A percentile compares a stretch with the other conserved stretches of the same genome.
These are phyloP conservation scores for Delichon dasypus DNA, from an alignment of 2,797 vertebrate genomes.

Conservation along the genomic window DNA sequence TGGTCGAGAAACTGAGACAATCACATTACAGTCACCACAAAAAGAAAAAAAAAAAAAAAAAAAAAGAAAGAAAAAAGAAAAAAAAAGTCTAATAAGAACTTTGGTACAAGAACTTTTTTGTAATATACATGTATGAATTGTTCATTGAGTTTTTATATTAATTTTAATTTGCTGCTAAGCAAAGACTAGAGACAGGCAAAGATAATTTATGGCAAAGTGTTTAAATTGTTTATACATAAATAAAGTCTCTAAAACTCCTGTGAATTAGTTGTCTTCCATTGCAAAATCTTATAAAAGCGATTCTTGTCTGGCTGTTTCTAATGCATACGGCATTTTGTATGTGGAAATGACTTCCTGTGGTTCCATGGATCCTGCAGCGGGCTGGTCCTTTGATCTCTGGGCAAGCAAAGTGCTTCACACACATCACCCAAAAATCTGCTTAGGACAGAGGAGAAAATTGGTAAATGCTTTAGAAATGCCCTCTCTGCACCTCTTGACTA, in stretches of 20 bases:
- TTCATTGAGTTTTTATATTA: constrained; percentile 99
- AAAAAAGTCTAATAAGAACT: constrained; percentile 86
- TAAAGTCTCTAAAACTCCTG: constrained; percentile 99
- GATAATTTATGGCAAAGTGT: constrained; percentile 99
- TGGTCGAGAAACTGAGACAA: constrained; percentile 98
- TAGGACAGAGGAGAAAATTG: not conserved
- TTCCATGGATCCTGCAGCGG: not conserved
- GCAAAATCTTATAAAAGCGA: constrained; percentile 65
- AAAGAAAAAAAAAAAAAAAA: constrained; percentile 74
- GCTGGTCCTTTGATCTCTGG: not conserved
- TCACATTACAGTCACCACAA: constrained; percentile 97
- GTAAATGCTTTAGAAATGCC: not conserved
- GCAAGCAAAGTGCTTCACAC: not conserved
- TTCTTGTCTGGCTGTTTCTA: not conserved
- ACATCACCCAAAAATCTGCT: not conserved
- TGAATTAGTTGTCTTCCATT: constrained; percentile 89
- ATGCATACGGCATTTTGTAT: not conserved
- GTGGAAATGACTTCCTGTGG: not conserved
- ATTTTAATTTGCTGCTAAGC: constrained; percentile 98
- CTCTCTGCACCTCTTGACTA: not conserved
- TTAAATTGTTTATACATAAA: constrained; percentile 99
- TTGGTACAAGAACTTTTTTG: constrained; percentile 93
- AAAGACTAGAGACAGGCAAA: constrained; percentile 99
- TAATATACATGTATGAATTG: constrained; percentile 99
- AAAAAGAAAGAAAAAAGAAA: constrained; percentile 78